Base-by-base conservation (phyloP, 1,140 invertebrate genomes). In the Hycleus phaleratus region DNA sequence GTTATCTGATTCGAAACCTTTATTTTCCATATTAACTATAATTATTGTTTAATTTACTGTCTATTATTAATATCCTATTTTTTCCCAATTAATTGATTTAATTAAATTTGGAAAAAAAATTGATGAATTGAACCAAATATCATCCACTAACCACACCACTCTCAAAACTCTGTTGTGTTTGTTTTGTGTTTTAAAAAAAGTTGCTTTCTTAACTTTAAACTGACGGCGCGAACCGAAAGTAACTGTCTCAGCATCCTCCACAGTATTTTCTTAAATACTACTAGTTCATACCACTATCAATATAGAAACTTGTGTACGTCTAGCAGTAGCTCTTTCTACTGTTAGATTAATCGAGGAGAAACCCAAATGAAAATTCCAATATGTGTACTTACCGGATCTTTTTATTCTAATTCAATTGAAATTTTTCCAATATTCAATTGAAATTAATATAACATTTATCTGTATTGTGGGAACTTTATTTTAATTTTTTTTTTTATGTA, bases 91-190 rank as follows among this genome's bases (percentile, higher is more conserved):
- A 10, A 38, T 44, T 25, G 26, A 6, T 26, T 46, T 46, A 52
- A 56, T 38, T 8, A 42, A 40, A 38, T 42, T 49, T 39, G 25
- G 38, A 4, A 44, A 57, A 40, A 59, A 56, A 51, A 53, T 62
- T 18, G 18, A 57, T 18, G 56, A 58, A 63, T 39, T 56, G 38
- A 57, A 47, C 57, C 63, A 64, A 61, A 68, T 67, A 68, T 62
- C 66, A 70, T 62, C 64, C 66, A 63, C 59, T 45, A 60, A 60
- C 56, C 68, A 68, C 68, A 70, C 68, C 66, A 70, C 68, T 70
- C 68, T 69, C 52, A 46, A 38, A 55, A 55, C 52, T 54, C 51
- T 52, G 40, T 32, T 32, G 4, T 7, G 26, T 32, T 32, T 32
- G 32, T 32, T 32, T 32, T 32, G 7, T 5, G 4, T 32, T 32